These are phyloP conservation scores for Leiothrix lutea DNA, from an alignment of 2,113 vertebrate genomes.

Conservation along the genomic window DNA sequence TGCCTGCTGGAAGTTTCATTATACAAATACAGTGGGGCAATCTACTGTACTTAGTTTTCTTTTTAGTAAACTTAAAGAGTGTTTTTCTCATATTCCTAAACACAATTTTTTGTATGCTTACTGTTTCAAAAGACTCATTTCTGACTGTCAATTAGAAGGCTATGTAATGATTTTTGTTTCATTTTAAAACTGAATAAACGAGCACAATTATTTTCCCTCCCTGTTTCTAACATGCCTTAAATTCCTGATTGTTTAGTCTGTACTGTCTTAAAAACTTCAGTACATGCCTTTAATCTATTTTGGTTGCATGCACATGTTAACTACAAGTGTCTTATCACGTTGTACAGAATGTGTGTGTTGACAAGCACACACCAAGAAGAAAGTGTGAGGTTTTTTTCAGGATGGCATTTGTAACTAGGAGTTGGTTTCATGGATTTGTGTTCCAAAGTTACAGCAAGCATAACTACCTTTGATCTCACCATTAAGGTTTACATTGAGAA, in stretches of 20 bases:
- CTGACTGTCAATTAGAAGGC: constrained; percentile 19
- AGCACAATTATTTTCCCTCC: constrained; percentile 42
- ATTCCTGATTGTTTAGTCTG: constrained; percentile 21
- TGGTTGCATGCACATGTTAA: constrained; percentile 18
- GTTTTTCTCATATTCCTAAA: constrained; percentile 5
- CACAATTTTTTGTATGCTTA: neutral
- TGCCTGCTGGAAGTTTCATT: neutral
- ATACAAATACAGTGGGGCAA: neutral
- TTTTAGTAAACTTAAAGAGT: neutral
- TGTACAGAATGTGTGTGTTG: constrained; percentile 21
- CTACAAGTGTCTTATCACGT: constrained; percentile 8
- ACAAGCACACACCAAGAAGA: neutral
- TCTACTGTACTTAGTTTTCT: neutral
- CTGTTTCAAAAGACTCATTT: neutral
- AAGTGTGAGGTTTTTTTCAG: constrained; percentile 1
- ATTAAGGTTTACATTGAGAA: constrained; percentile 5
- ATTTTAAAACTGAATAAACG: constrained; percentile 41
- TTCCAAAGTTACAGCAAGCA: neutral
- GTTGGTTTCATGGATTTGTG: neutral
- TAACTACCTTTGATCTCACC: constrained; percentile 19
- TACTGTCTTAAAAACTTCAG: neutral
- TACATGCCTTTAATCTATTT: constrained; percentile 41
- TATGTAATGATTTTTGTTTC: constrained; percentile 34
- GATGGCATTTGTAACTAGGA: constrained; percentile 19
- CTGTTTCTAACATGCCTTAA: constrained; percentile 51